A percentile compares a stretch with the other conserved stretches of the same genome.
Conservation (phyloP, 2,113 vertebrate species). For the Acinonyx jubatus region DNA sequence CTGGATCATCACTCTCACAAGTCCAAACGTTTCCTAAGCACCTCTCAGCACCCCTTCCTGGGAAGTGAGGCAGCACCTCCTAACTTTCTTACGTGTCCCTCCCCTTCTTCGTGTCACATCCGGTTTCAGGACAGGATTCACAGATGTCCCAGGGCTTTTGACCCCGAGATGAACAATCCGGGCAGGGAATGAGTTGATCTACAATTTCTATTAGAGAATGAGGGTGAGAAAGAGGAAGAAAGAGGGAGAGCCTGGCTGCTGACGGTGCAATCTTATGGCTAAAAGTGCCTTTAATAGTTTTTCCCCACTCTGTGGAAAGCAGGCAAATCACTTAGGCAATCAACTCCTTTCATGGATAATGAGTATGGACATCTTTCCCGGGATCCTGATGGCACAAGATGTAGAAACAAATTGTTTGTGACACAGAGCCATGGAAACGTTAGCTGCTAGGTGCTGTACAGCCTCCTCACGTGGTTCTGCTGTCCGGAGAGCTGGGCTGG, state of each 20-base stretch:
- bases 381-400: conserved; percentile 15
- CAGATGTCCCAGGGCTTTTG: background rate
- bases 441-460: background rate
- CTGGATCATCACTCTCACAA: background rate
- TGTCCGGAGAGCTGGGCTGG: background rate
- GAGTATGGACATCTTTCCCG: conserved; percentile 50
- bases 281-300: conserved; percentile 12
- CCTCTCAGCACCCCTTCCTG: background rate
- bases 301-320: conserved; percentile 24
- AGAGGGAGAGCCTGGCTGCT: background rate
- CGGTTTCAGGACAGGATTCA: conserved; percentile 7
- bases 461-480: background rate
- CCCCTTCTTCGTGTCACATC: background rate
- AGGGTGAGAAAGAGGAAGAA: background rate
- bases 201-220: conserved; percentile 43
- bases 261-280: background rate
- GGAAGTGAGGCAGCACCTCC: background rate
- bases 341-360: conserved; percentile 56
- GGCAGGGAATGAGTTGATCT: conserved; percentile 23
- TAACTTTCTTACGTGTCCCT: background rate
- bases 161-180: background rate
- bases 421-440: conserved; percentile 48
- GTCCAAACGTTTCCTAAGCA: background rate
- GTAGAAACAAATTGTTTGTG: conserved; percentile 66
- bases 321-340: conserved; percentile 50